phyloP scores from a whole-genome alignment of 2,888 invertebrate species.

The Mimachlamys varia region DNA sequence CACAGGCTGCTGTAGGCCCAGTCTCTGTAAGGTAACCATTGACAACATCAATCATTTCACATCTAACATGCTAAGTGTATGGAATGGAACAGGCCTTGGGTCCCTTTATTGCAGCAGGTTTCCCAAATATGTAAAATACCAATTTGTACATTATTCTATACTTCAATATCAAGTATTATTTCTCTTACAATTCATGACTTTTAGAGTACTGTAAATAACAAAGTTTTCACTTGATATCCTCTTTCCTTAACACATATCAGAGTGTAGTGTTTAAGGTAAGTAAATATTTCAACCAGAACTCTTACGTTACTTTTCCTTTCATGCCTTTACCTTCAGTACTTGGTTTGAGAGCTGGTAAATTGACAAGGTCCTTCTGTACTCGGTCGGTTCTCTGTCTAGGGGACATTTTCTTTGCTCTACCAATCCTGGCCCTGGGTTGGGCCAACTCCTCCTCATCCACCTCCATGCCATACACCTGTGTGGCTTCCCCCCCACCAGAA shows the following conservation, averaged over 20 bases:
- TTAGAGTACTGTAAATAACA: no score
- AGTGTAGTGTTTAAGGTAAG: no score
- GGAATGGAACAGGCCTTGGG: not conserved
- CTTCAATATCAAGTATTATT: no score
- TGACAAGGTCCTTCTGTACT: not conserved
- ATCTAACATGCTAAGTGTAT: not conserved
- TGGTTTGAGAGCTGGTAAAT: not conserved
- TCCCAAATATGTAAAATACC: no score
- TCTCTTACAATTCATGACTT: no score
- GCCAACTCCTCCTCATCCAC: conserved; percentile 40
- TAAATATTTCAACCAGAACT: no score
- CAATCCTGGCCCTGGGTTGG: not conserved
- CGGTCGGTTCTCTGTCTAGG: not conserved
- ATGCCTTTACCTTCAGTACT: not conserved
- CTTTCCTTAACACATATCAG: no score
- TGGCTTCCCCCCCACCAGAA: conserved; percentile 42
- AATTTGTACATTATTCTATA: no score
- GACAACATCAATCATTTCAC: not conserved
- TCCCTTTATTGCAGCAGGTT: no score
- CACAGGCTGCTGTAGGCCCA: not conserved
- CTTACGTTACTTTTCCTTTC: not conserved
- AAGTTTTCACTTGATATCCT: no score
- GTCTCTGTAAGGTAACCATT: not conserved
- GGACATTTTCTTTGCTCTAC: not conserved
- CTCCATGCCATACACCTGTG: conserved; percentile 50